Base-by-base conservation (phyloP, 2,888 invertebrate species). In the Erynnis tages region DNA sequence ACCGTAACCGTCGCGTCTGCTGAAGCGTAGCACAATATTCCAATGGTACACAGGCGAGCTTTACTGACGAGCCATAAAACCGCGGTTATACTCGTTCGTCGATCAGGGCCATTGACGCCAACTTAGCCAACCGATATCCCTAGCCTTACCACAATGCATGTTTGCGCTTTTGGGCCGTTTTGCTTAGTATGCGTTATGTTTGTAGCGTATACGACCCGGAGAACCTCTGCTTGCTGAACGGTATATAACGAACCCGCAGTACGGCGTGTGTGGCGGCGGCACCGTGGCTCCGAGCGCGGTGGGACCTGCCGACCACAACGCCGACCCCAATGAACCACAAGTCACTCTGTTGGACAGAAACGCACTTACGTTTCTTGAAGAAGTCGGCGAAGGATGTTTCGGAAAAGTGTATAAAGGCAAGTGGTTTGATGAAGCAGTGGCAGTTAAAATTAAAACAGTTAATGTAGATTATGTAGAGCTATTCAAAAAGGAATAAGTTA, bases 401-500 rank as follows among this genome's bases (percentile, higher is more conserved):
- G 96, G 96, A 21, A 96, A 96, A 84, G 96, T 96, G 35, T 96
- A 93, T 72, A 96, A 94, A 94, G 96, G 96, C n/a, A n/a, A n/a
- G n/a, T n/a, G n/a, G n/a, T n/a, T n/a, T n/a, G n/a, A n/a, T n/a
- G n/a, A n/a, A n/a, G n/a, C n/a, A n/a, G n/a, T n/a, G n/a, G n/a
- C n/a, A n/a, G n/a, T n/a, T n/a, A n/a, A n/a, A n/a, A n/a, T n/a
- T n/a, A n/a, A n/a, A n/a, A n/a, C n/a, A n/a, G n/a, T n/a, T n/a
- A n/a, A n/a, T n/a, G n/a, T n/a, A n/a, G n/a, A n/a, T n/a, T n/a
- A n/a, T n/a, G n/a, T n/a, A n/a, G n/a, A n/a, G n/a, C n/a, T n/a
- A n/a, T n/a, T n/a, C n/a, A n/a, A n/a, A n/a, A n/a, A n/a, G n/a
- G n/a, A n/a, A n/a, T n/a, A n/a, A n/a, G n/a, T n/a, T n/a, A n/a